Evolutionary conservation across 2,797 vertebrate species (phyloP), one percentile per base, ranked within the genome.

Genomic region (Helostoma temminkii): DNA sequence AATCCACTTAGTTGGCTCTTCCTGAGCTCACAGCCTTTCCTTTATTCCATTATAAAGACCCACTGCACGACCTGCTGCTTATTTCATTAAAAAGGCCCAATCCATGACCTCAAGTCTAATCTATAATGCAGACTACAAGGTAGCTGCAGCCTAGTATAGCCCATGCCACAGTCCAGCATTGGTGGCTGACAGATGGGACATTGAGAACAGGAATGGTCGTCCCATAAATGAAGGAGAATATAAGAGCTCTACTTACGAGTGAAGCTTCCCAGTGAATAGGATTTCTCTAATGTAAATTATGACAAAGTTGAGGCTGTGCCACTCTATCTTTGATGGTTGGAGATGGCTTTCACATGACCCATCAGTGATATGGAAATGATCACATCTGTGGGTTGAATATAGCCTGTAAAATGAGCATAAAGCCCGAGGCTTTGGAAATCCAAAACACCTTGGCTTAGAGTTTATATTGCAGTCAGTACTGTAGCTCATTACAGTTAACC

Each of bases 1-100:
- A 93, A 93, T 93, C 92, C 91, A 94, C 80, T 94, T 93, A 93
- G 87, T 80, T 79, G 80, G 81, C 89, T 90, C 91, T 90, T 90
- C 88, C 89, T 84, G 88, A 87, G 89, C 82, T 89, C 90, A 86
- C 74, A 82, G 86, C 78, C 86, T 85, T 83, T 74, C 78, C 84
- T 87, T 92, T 88, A 92, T 92, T 92, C 87, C 83, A 92, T 93
- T 93, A 92, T 88, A 88, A 85, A 89, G 91, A 92, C 81, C 89
- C 85, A 82, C 59, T 60, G 78, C 87, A 89, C 67, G 79, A 90
- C 86, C 88, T 83, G 88, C 88, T 87, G 86, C 83, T 92, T 92
- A 93, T 93, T 93, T 87, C 89, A 92, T 94, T 92, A 94, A 84
- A 86, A 88, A 77, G 81, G 79, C 81, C 88, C 88, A 86, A 91